Base-by-base conservation (phyloP, 1,140 invertebrate species). In the Drosophila miranda region DNA sequence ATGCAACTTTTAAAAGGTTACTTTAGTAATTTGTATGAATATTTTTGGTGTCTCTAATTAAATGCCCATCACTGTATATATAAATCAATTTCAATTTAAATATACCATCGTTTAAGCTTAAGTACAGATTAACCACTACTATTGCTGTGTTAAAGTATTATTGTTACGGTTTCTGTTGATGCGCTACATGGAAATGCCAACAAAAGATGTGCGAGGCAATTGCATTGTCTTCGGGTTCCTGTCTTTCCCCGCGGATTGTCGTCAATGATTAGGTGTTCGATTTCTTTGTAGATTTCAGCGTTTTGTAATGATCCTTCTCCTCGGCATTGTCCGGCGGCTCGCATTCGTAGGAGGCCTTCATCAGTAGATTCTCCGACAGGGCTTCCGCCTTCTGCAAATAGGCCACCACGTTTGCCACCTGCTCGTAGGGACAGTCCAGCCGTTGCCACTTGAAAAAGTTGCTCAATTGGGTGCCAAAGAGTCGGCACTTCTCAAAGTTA, bases 401-500 rank as follows among this genome's bases (percentile, higher is more conserved):
- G 50, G 93, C 93, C 59, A 97, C 94, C 48, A 97, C 94, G 75
- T 94, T 93, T 16, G 93, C 90, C 75, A 95, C 93, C 78, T 96
- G 96, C 66, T 95, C 95, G 91, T 97, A 97, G 1, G 96, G 96
- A 92, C 96, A 97, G 28, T 94, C 93, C 23, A 96, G 94, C 89
- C 95, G 95, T 83, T 97, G 96, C 95, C 95, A 97, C 11, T 95
- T 94, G 71, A 96, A 95, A 86, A 97, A 96, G 87, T 96, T 95
- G 0, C 94, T 95, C 63, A 97, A 94, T 91, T 97, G 95, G 90
- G 96, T 95, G 16, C 96, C 95, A 53, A 97, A 89, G 83, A 96
- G 95, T 94, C 95, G 96, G 88, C 96, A 97, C 91, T 97, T 97
- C 83, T 96, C 95, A 90, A 97, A 96, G 91, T 97, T 98, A 28